phyloP scores from a whole-genome alignment of 2,888 invertebrate genomes.

The Eupeodes luniger region DNA sequence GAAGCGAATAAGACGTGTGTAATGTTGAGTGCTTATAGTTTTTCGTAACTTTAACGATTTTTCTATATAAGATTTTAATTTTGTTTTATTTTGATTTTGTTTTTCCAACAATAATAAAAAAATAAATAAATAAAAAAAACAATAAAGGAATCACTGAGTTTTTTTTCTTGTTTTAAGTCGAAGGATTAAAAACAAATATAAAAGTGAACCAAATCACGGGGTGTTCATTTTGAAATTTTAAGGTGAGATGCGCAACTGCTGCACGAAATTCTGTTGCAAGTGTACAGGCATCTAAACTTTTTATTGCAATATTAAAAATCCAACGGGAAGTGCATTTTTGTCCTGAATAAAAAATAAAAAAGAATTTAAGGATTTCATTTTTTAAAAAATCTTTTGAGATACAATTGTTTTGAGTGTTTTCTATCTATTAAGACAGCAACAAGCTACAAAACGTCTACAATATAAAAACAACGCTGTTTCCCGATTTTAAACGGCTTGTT shows the following conservation, averaged over 20 bases:
- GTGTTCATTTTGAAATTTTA: constrained; percentile 45
- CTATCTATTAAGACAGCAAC: constrained; percentile 61
- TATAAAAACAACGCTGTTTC: background rate
- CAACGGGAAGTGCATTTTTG: constrained; percentile 22
- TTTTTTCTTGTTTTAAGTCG: background rate
- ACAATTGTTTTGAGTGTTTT: constrained; percentile 43
- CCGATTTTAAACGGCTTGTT: constrained; percentile 40
- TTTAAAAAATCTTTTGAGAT: constrained; percentile 23
- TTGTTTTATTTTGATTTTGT: constrained; percentile 46
- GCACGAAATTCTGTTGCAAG: background rate
- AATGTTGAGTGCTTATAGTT: constrained; percentile 75
- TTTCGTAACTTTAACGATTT: constrained; percentile 63
- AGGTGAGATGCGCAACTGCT: constrained; percentile 53
- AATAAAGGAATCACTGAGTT: constrained; percentile 30
- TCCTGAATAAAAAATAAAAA: background rate
- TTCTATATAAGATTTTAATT: constrained; percentile 42
- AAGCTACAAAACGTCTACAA: constrained; percentile 59
- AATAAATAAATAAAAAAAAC: constrained; percentile 33
- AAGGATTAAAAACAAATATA: background rate
- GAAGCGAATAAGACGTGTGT: constrained; percentile 84
- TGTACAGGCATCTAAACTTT: constrained; percentile 55
- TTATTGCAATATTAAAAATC: constrained; percentile 30
- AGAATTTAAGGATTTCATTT: constrained; percentile 43
- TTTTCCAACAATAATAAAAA: background rate
- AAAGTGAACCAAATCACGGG: constrained; percentile 5